These are phyloP conservation scores for Crocodylus rhombifer DNA, from an alignment of 2,797 vertebrate genomes.

Conservation along the genomic window DNA sequence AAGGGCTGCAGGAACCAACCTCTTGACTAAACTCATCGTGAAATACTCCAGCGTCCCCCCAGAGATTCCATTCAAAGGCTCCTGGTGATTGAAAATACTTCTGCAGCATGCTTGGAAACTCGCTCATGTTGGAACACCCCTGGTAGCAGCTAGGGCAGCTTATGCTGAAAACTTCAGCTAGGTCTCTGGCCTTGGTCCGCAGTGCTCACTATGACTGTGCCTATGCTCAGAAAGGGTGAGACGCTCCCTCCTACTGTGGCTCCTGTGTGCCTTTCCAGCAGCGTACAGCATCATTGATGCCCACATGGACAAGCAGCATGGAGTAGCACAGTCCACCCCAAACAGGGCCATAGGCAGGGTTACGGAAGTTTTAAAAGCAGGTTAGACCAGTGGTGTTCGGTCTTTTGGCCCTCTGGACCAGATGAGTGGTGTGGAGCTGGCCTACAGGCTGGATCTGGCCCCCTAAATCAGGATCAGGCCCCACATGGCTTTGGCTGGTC, in stretches of 20 bases:
- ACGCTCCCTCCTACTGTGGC: not conserved
- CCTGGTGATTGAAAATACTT: not conserved
- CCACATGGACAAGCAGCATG: too few species aligned
- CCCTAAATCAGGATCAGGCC: too few species aligned
- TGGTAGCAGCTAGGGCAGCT: not conserved
- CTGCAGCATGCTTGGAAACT: not conserved
- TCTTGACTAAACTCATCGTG: not conserved
- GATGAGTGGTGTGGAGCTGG: too few species aligned
- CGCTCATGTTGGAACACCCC: not conserved
- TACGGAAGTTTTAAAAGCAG: too few species aligned
- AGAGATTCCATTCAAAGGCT: not conserved
- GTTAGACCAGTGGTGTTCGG: too few species aligned
- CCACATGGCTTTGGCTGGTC: too few species aligned
- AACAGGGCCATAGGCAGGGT: too few species aligned
- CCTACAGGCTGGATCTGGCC: too few species aligned
- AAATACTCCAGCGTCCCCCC: not conserved
- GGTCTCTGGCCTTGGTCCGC: not conserved
- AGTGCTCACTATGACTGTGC: not conserved
- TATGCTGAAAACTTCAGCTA: not conserved
- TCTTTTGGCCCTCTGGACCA: too few species aligned
- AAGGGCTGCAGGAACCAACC: not conserved
- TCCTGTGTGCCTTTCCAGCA: not conserved
- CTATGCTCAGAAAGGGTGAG: not conserved
- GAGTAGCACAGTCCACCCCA: too few species aligned
- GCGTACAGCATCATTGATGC: too few species aligned